phyloP scores from a whole-genome alignment of 1,140 invertebrate genomes.

The Aricia agestis region DNA sequence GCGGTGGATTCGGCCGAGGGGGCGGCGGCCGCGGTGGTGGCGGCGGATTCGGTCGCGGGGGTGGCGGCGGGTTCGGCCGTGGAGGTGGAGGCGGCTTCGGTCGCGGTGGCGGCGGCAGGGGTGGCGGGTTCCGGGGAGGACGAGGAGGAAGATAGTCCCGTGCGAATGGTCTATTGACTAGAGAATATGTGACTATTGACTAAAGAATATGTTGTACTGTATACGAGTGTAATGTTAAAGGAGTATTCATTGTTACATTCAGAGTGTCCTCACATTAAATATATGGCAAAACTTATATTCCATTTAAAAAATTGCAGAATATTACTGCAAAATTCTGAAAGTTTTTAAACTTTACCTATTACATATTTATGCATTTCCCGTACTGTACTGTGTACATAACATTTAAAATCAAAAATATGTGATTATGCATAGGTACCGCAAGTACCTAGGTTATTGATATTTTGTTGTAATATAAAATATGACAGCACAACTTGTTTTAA shows the following conservation, averaged over 20 bases:
- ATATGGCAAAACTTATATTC: neutral
- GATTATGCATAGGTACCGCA: neutral
- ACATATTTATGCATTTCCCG: neutral
- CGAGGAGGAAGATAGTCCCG: conserved; percentile 30
- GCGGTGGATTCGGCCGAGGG: conserved; percentile 44
- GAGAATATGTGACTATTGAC: conserved; percentile 19
- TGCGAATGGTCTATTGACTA: conserved; percentile 18
- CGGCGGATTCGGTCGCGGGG: conserved; percentile 59
- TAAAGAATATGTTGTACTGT: neutral
- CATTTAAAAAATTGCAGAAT: neutral
- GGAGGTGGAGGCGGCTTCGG: conserved; percentile 65
- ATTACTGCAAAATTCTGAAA: neutral
- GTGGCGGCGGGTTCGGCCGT: conserved; percentile 62
- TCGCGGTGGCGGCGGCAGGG: conserved; percentile 32
- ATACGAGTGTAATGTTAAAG: conserved; percentile 1
- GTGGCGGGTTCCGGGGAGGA: conserved; percentile 16
- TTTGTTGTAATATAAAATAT: neutral
- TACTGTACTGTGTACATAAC: too few species aligned
- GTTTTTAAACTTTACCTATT: neutral
- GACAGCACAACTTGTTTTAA: neutral
- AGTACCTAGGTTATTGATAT: neutral
- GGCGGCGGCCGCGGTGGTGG: conserved; percentile 42
- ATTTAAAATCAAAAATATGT: neutral
- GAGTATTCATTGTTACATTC: neutral
- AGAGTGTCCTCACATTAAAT: neutral